Evolutionary conservation across 2,888 invertebrate species (phyloP), one percentile per base, ranked within the genome.

Genomic region (Pemphredon lugubris): DNA sequence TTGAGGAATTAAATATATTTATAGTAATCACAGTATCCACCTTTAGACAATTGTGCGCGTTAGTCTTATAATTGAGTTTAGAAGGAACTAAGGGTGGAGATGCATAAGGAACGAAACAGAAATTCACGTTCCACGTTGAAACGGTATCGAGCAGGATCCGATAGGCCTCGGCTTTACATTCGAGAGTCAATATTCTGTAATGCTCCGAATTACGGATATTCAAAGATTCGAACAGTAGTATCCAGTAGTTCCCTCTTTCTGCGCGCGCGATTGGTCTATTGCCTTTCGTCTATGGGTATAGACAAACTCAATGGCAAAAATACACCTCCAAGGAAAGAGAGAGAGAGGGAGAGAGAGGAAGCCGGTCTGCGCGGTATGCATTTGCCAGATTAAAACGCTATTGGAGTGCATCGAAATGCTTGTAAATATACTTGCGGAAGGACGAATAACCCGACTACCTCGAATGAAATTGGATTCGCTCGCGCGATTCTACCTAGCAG

Each of bases 371-470:
- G 54, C 13, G 45, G 67, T 59, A 63, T 54, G 64, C 75, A 80
- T 77, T 79, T 81, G 79, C 79, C 69, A 81, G 81, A 85, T 84
- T 84, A 84, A 83, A 85, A 81, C 47, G 66, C 73, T 66, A 75
- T 83, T 73, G 70, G 73, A 67, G 60, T 76, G 77, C 75, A 79
- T 70, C 70, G 63, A 77, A 79, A 65, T 65, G 74, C 72, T 79
- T 79, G 81, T 81, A 84, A 84, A 83, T 85, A 84, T 77, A 73
- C 77, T 61, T 45, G 44, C 39, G 47, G 39, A 48, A 45, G 53
- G 64, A 23, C 57, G 44, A 45, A 59, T 55, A 65, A 13, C 40
- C 32, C 32, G 26, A 11, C 21, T 16, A 14, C 20, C 14, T 3
- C 50, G 58, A 64, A 74, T 61, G 67, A 78, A 78, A 77, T 78